Percentiles rank a stretch among this genome's conserved stretches.
These are phyloP conservation scores for Melanophora roralis DNA, from an alignment of 2,888 invertebrate species.

Conservation along the genomic window DNA sequence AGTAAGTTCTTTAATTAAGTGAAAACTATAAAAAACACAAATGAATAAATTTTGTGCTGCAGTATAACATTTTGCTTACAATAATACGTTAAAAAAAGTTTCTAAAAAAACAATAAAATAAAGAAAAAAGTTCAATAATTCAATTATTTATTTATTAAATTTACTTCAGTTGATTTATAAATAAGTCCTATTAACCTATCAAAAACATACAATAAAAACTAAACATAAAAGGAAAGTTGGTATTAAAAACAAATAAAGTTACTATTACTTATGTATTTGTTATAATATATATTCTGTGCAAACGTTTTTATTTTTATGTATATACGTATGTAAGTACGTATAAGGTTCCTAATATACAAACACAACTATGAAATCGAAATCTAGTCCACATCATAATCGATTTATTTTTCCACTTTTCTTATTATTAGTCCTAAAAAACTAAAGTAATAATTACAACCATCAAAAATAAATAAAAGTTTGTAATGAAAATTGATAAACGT, in stretches of 20 bases:
- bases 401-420: slow-evolving; percentile 12
- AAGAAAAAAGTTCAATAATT: background rate
- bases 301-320: background rate
- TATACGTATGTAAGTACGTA: background rate
- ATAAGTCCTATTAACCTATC: slow-evolving; percentile 14
- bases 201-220: background rate
- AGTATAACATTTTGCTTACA: background rate
- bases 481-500: background rate
- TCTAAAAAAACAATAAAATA: background rate
- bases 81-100: background rate
- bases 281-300: too few relatives aligned
- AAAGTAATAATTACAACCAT: background rate
- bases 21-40: background rate
- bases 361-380: background rate
- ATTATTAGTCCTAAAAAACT: background rate
- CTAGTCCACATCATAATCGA: slow-evolving; percentile 27
- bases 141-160: slow-evolving; percentile 10
- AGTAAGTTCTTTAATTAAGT: background rate
- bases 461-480: slow-evolving; percentile 15
- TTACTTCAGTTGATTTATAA: background rate
- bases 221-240: background rate
- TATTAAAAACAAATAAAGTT: background rate
- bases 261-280: background rate
- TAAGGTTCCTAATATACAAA: background rate
- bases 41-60: background rate